Percentiles rank a stretch among this genome's conserved stretches.
Conservation (phyloP, 2,888 invertebrate species). For the Copidosoma aretas region DNA sequence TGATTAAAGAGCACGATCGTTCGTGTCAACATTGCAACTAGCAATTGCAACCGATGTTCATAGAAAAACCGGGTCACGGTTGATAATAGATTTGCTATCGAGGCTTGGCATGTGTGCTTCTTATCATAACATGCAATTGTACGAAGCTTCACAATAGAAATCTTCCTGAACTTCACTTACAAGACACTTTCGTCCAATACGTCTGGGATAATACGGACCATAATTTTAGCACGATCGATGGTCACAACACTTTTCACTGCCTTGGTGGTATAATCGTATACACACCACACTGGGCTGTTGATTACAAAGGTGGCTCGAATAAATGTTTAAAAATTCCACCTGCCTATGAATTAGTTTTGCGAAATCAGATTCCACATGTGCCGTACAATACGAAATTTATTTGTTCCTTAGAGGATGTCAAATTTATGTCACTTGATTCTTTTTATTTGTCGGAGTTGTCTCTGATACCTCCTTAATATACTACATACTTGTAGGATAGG, state of each 20-base stretch:
- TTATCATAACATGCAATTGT: conserved; percentile 26
- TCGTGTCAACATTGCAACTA: conserved; percentile 33
- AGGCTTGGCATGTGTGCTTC: conserved; percentile 30
- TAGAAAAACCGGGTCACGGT: conserved; percentile 31
- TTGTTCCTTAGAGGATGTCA: background rate
- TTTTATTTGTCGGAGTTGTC: background rate
- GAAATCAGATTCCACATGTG: background rate
- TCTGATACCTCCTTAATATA: background rate
- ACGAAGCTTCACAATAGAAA: conserved; percentile 28
- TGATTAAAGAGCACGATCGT: conserved; percentile 29
- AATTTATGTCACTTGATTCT: background rate
- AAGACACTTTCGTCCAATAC: conserved; percentile 15
- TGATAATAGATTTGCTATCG: conserved; percentile 27
- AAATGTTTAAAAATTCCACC: background rate
- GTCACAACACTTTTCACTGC: conserved; percentile 9
- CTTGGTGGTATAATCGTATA: conserved; percentile 8
- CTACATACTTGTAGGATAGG: background rate
- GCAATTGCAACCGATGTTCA: conserved; percentile 32
- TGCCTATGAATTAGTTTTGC: background rate
- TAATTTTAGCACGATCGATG: conserved; percentile 32
- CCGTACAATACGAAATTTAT: background rate
- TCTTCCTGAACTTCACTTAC: background rate
- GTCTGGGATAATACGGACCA: conserved; percentile 40
- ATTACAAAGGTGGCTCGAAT: background rate
- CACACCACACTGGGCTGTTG: background rate